Evolutionary conservation across 2,888 invertebrate species (phyloP), one percentile per base, ranked within the genome.

Genomic region (Ochlodes sylvanus): DNA sequence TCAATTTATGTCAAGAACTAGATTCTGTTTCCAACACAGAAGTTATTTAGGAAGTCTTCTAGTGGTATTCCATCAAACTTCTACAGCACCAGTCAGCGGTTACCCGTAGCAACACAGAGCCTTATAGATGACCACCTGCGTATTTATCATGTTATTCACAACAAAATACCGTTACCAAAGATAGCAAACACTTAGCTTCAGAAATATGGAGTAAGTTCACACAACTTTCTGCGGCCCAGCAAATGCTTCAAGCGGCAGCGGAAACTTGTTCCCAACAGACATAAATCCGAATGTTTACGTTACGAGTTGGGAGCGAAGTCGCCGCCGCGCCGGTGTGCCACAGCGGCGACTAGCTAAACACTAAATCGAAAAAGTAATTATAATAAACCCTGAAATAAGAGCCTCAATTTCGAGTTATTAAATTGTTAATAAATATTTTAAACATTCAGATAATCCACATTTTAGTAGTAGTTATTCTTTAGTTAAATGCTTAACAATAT

Each of bases 251-350:
- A 47, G 47, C 47, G 47, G 27, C 60, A 60, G 44, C 44, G 19
- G 42, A 15, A 60, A 60, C 44, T 60, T 47, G 32, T 44, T 60
- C 47, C 12, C 14, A 60, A 60, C 47, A 47, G 47, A 47, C 47
- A 60, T 60, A 47, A 60, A 32, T 47, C 32, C 15, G 17, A n/a
- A 21, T 60, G 44, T 60, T 60, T 60, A 60, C 60, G 60, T 60
- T 44, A 44, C n/a, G 42, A 58, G 42, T 50, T 50, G 19, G 14
- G 44, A 5, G 19, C 19, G 12, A 0, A 19, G 50, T 50, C 50
- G 50, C 50, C 50, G 50, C 50, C 27, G 27, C 27, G 27, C 27
- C 50, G 5, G 10, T 12, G 47, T 47, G 47, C 3, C 50, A 50
- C 12, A 50, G 15, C 19, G 50, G 19, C 17, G 12, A 50, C 19